phyloP scores from a whole-genome alignment of 2,888 invertebrate genomes.

The Mimachlamys varia region DNA sequence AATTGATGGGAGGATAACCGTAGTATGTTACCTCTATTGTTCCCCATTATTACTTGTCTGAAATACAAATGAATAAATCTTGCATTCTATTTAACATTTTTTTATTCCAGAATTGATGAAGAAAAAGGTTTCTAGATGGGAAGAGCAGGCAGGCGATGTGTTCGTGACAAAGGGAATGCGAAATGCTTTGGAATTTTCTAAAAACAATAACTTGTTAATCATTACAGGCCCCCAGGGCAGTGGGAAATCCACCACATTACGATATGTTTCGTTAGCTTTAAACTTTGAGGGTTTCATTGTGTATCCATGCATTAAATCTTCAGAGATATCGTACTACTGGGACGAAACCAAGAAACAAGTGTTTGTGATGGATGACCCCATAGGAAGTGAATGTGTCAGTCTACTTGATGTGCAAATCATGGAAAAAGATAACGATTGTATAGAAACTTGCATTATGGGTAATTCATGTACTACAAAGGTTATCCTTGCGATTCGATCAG shows the following conservation, averaged over 20 bases:
- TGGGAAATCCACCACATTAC: background rate
- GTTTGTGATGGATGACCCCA: background rate
- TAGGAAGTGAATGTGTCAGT: slow-evolving; percentile 8
- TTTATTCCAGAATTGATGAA: background rate
- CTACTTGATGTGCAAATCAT: background rate
- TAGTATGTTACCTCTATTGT: too few species aligned
- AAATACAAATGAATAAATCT: background rate
- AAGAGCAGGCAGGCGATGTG: background rate
- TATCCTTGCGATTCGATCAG: background rate
- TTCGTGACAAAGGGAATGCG: background rate
- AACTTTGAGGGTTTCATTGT: background rate
- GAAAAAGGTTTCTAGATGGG: background rate
- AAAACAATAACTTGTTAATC: background rate
- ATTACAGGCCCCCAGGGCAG: background rate
- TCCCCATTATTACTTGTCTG: background rate
- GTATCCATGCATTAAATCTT: background rate
- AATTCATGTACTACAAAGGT: background rate
- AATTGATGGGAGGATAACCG: too few species aligned
- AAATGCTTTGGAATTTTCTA: background rate
- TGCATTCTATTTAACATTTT: background rate
- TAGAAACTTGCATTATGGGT: background rate
- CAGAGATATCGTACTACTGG: background rate
- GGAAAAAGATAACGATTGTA: background rate
- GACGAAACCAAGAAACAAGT: background rate
- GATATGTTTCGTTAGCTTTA: background rate